Evolutionary conservation across 2,113 vertebrate genomes (phyloP).

Genomic region (Oreochromis spilurus): DNA sequence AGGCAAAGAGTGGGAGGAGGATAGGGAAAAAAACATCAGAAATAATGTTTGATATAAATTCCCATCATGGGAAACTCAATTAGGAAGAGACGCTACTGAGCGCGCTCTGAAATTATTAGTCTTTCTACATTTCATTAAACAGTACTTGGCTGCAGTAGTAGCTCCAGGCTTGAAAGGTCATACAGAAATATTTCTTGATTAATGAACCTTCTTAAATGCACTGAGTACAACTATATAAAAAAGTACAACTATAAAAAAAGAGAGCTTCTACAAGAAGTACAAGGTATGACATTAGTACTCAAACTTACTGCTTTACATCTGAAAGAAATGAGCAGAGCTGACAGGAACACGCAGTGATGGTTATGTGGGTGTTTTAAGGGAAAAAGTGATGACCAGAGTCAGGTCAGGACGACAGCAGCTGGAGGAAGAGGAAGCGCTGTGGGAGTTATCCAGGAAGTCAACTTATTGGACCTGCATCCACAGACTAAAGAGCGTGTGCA

Average conservation of each 20-base stretch:
- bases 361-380: background rate
- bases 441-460: conserved; percentile 7
- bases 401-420: background rate
- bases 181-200: conserved; percentile 1
- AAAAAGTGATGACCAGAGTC: background rate
- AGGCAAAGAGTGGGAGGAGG: conserved; percentile 9
- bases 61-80: background rate
- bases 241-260: background rate
- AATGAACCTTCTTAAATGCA: conserved; percentile 5
- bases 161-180: background rate
- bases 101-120: conserved; percentile 2
- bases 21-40: background rate
- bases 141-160: background rate
- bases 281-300: background rate
- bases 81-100: background rate
- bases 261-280: background rate
- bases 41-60: background rate
- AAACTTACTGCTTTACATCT: background rate
- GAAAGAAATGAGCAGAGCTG: background rate
- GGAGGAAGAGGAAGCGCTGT: conserved; percentile 13
- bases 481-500: background rate
- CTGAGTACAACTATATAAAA: background rate
- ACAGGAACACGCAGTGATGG: background rate
- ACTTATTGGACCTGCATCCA: background rate
- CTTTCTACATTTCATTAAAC: conserved; percentile 10